These are phyloP conservation scores for Meandrina meandrites DNA, from an alignment of 92 coral and sea anemone species.

Conservation along the genomic window DNA sequence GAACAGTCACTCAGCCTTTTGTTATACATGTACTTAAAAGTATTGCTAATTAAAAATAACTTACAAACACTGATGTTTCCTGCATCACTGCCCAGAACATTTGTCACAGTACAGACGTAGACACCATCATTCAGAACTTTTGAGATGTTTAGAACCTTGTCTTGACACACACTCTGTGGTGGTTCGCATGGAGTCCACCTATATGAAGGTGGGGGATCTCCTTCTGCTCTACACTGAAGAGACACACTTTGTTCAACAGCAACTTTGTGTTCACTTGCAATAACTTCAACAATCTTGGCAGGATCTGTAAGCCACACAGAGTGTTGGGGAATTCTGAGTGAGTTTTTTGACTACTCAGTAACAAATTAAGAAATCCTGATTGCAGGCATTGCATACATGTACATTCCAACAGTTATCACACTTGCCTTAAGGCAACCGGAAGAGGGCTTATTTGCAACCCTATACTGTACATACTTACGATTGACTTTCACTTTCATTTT, in stretches of 20 bases:
- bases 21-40: too few species aligned
- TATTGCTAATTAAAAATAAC: background rate
- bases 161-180: too few species aligned
- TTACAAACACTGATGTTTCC: background rate
- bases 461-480: too few species aligned
- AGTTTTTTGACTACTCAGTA: too few species aligned
- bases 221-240: background rate
- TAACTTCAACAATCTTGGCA: background rate
- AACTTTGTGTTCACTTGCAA: background rate
- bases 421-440: too few species aligned
- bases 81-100: background rate
- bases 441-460: too few species aligned
- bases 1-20: too few species aligned
- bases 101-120: background rate
- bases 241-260: background rate
- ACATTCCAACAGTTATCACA: too few species aligned
- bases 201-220: background rate
- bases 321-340: too few species aligned
- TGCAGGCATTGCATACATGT: too few species aligned
- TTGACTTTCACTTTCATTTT: background rate
- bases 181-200: background rate
- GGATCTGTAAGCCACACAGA: background rate
- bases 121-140: background rate
- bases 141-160: too few species aligned
- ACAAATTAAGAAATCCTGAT: too few species aligned